Evolutionary conservation across 2,113 vertebrate species (phyloP), one percentile per base, ranked within the genome.

Genomic region (Hypocryptadius cinnamomeus): DNA sequence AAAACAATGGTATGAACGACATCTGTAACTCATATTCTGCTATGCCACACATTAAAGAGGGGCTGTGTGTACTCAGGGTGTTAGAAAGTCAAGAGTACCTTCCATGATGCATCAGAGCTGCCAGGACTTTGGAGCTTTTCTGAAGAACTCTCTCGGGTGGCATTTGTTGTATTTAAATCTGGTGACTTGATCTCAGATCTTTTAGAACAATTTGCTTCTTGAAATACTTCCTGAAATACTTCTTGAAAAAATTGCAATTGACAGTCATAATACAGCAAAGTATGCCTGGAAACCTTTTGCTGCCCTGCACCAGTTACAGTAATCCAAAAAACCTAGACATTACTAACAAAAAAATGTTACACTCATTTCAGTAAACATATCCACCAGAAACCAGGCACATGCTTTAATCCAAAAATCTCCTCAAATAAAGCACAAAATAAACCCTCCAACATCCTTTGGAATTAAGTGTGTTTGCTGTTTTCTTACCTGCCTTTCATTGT

Each of bases 1-100:
- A 74, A 92, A 92, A 85, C 69, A 95, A n/a, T 37, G 81, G 74
- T 44, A 96, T 88, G 85, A 87, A 92, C 60, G 40, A 68, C 1
- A 13, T 71, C 37, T 15, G 64, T 79, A 93, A 70, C 4, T 61
- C 47, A 82, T 0, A 73, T 80, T 74, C 74, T 85, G 82, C 87
- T 91, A 54, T 57, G 74, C 71, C 37, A 48, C 51, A 66, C 20
- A 40, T 44, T 63, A n/a, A 47, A 87, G 30, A 65, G 25, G 30
- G 35, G 27, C 66, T 83, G 27, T 10, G 20, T 18, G 13, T 25
- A 40, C 16, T 35, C n/a, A 31, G 39, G 28, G 25, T 44, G 7
- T 42, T 44, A 18, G 33, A 78, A 87, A 37, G n/a, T 63, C 77
- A 71, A 48, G 22, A 85, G 17, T 35, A 51, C 17, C 44, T 85